Base-by-base conservation (phyloP, 2,797 vertebrate species). In the Sandelia bainsii region DNA sequence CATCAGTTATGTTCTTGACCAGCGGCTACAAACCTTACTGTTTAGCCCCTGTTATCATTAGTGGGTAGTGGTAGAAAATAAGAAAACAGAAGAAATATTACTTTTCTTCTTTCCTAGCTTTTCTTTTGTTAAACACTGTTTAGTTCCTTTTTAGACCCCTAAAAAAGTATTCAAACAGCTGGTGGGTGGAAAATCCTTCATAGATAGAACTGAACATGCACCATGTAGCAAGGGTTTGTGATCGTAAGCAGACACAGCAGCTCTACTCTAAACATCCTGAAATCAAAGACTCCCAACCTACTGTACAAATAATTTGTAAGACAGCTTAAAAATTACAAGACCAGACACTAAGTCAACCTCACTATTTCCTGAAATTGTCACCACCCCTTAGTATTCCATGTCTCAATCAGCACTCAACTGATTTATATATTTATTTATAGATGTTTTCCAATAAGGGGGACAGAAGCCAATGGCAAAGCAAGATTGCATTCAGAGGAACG, bases 401-500 rank as follows among this genome's bases (percentile, higher is more conserved):
- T 57, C 17, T 16, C 7, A 32, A 6, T 8, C 29, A 32, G 29
- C 29, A 32, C 29, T 32, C 29, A 32, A 7, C 6, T 32, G 29
- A 32, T 32, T 32, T 32, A 32, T 32, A 8, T 32, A 32, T 32
- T 32, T 32, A 32, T 32, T 32, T 32, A 32, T 37, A 37, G 37
- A 40, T 32, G 29, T 49, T 37, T 29, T 59, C 25, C 53, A 59
- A 40, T 20, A 63, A 27, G 22, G 45, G 4, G 23, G 23, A 52
- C 27, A 50, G 42, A 1, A 52, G 49, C 22, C 34, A 59, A 22
- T 22, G 16, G 10, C 48, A 20, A 42, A 69, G 27, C 37, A n/a
- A 23, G 44, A 4, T 27, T 63, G n/a, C 72, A 40, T 46, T 52
- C 39, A 58, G 19, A 44, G 27, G 63, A 57, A 53, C 1, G 20